Evolutionary conservation across 2,797 vertebrate genomes (phyloP).

Genomic region (Champsocephalus gunnari): DNA sequence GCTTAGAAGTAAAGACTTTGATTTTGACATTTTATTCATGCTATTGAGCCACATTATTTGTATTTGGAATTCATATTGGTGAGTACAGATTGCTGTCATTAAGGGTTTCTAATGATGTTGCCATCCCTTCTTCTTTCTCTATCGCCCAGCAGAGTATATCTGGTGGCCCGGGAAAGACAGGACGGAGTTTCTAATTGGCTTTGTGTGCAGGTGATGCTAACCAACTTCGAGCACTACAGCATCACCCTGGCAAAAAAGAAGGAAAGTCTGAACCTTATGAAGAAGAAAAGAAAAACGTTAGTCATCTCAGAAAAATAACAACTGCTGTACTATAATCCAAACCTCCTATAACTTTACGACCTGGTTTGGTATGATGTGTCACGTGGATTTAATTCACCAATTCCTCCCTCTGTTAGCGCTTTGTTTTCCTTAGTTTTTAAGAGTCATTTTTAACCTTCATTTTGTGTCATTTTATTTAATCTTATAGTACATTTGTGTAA

Average conservation of each 20-base stretch:
- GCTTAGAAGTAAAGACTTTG: not conserved
- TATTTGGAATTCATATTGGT: not conserved
- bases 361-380: constrained; percentile 86
- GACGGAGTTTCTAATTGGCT: constrained; percentile 95
- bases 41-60: constrained; percentile 3
- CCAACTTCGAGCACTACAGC: constrained; percentile 93
- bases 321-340: constrained; percentile 97
- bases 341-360: constrained; percentile 90
- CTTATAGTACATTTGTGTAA: constrained; percentile 69
- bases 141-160: constrained; percentile 89
- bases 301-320: constrained; percentile 93
- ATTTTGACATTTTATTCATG: constrained; percentile 3
- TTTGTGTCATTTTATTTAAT: constrained; percentile 68
- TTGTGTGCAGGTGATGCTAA: constrained; percentile 93
- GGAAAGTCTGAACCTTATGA: constrained; percentile 88
- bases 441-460: constrained; percentile 59
- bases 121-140: constrained; percentile 44
- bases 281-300: constrained; percentile 86
- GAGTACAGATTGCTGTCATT: constrained; percentile 2
- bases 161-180: constrained; percentile 95
- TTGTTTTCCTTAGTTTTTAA: constrained; percentile 74
- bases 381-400: constrained; percentile 74
- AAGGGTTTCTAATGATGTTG: constrained; percentile 39
- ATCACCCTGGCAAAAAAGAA: constrained; percentile 82
- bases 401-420: constrained; percentile 85